Evolutionary conservation across 2,113 vertebrate genomes (phyloP), one percentile per base, ranked within the genome.

Genomic region (Chloroceryle aenea): DNA sequence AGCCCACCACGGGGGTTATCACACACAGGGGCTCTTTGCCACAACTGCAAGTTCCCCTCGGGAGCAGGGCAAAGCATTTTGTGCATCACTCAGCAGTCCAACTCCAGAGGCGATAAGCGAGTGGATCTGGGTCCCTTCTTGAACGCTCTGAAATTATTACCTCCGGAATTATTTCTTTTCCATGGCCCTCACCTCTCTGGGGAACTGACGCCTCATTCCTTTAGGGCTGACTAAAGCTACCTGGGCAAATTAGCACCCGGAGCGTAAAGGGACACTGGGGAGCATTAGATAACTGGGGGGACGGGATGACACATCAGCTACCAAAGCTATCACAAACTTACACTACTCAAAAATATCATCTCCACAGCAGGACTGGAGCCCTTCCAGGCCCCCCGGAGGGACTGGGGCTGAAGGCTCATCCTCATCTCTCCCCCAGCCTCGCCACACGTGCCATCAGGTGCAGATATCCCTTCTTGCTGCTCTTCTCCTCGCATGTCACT

Each of bases 391-490:
- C 38, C 38, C 38, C 20, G 6, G 1, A 13, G 47, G 3, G 6
- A 3, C 12, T 7, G 26, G 7, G 34, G 16, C 55, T 7, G 19
- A 38, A 62, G 59, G 53, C 19, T 52, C 14, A 10, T 6, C 40
- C 66, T 38, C 34, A 14, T 17, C 47, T 8, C 67, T 14, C n/a
- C n/a, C 38, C 5, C 0, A 3, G 42, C 30, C 45, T 14, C 6
- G 5, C 3, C 0, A 12, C 12, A 58, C 10, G 40, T 7, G 42
- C 4, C 26, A 55, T 1, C 6, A 30, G 10, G 3, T 0, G 1
- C 40, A 13, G 34, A 12, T 17, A 45, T 1, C 43, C 15, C 14
- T 32, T 7, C 53, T 8, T 2, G 23, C 20, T 9, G 61, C 52
- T 20, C 23, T 47, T 40, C 72, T 45, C 32, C 56, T 6, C 5